Base-by-base conservation (phyloP, 1,140 invertebrate genomes). In the Papilio aristodemus region DNA sequence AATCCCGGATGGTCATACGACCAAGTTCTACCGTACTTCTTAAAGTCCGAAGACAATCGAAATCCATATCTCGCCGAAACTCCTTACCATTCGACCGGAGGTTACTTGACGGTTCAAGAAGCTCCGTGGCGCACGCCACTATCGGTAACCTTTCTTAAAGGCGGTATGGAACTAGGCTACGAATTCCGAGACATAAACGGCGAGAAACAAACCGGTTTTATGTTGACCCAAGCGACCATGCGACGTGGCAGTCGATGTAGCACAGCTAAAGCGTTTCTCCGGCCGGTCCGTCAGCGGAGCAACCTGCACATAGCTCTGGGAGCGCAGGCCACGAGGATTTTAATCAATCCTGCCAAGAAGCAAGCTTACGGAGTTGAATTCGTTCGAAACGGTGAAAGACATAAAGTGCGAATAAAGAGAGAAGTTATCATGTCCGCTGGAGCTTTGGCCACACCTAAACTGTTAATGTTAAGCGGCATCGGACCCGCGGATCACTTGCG, bases 1-100 rank as follows among this genome's bases (percentile, higher is more conserved):
- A 98, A 98, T 74, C 89, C 92, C 0, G 97, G 97, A 2, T 99
- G 98, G 98, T 95, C 95, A 2, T 99, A 97, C 86, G 93, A 96
- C 9, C 94, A 96, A 64, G 95, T 98, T 1, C 88, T 98, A 17
- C 96, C 96, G 1, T 98, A 98, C 80, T 98, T 98, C 81, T 91
- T 95, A 8, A 98, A 98, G 83, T 96, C 96, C 0, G 97, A 98
- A 86, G 96, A 97, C 83, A 96, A 97, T 76, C 92, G 96, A 7
- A 97, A 97, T 83, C 96, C 96, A 0, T 97, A 97, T 73, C 80
- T 97, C 46, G 93, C 93, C 0, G 92, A 93, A 36, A 96, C 94
- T 0, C 92, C 94, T 0, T 97, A 97, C 74, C 97, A 98, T 77
- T 88, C 92, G 0, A 94, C 93, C 0, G 96, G 96, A 0, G 97